These are phyloP conservation scores for Phrynocephalus guinanensis DNA, from an alignment of 2,797 vertebrate species.

Conservation along the genomic window DNA sequence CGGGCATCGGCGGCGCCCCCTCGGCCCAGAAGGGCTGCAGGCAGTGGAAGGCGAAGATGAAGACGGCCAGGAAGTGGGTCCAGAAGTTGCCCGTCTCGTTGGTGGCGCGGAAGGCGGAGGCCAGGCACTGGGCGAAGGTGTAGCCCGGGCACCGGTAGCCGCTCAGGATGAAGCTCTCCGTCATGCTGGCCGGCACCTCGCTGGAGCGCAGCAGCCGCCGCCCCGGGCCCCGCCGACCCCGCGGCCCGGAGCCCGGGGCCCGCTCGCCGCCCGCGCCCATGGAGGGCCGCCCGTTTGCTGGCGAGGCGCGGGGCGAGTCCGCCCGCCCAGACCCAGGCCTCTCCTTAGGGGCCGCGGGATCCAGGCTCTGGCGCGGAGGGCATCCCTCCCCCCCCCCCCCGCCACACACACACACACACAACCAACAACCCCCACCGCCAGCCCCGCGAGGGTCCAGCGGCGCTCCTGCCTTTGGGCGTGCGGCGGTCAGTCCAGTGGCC, in stretches of 20 bases:
- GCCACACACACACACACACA: no score
- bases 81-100: constrained; percentile 88
- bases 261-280: neutral
- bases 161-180: constrained; percentile 83
- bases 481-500: neutral
- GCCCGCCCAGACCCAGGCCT: neutral
- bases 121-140: constrained; percentile 80
- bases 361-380: neutral
- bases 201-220: constrained; percentile 76
- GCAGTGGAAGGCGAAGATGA: constrained; percentile 80
- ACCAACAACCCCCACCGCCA: no score
- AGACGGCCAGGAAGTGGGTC: constrained; percentile 85
- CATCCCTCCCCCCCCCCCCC: no score
- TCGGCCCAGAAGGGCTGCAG: constrained; percentile 73
- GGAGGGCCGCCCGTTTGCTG: neutral
- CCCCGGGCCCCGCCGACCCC: neutral
- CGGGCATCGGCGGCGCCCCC: constrained; percentile 54
- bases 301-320: neutral
- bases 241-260: no score
- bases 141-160: constrained; percentile 86
- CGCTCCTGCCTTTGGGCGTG: no score
- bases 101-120: constrained; percentile 83
- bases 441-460: no score
- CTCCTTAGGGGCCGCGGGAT: neutral
- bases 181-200: constrained; percentile 80